These are phyloP conservation scores for Malurus alboscapulatus DNA, from an alignment of 2,113 vertebrate species.

Conservation along the genomic window DNA sequence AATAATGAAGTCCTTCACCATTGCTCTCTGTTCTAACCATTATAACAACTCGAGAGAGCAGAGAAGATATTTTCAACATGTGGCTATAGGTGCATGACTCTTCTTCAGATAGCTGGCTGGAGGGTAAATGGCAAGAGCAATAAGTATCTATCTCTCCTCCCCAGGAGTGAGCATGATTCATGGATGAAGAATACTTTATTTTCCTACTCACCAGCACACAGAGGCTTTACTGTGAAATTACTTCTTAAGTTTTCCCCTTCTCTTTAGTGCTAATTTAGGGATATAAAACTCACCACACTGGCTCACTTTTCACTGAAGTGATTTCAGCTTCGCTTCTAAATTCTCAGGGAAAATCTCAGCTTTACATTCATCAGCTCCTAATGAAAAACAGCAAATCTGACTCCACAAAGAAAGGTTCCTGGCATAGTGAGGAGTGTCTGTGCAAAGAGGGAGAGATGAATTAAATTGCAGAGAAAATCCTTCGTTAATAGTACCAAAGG, in stretches of 20 bases:
- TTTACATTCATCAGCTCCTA: slow-evolving; percentile 62
- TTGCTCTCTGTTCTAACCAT: slow-evolving; percentile 20
- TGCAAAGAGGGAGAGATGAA: not conserved
- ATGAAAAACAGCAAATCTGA: slow-evolving; percentile 58
- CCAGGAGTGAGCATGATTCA: not conserved
- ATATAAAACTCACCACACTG: slow-evolving; percentile 45
- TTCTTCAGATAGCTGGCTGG: slow-evolving; percentile 47
- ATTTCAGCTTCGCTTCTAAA: slow-evolving; percentile 65
- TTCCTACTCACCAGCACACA: slow-evolving; percentile 28
- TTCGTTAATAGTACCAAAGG: slow-evolving; percentile 19
- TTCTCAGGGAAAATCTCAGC: slow-evolving; percentile 49
- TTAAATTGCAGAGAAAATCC: slow-evolving; percentile 40
- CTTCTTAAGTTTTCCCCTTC: not conserved
- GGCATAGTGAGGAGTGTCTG: not conserved
- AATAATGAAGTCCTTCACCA: slow-evolving; percentile 40
- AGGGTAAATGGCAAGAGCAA: slow-evolving; percentile 48
- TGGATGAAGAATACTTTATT: slow-evolving; percentile 43
- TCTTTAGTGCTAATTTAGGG: not conserved
- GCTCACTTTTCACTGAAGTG: slow-evolving; percentile 66
- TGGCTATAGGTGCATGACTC: slow-evolving; percentile 48
- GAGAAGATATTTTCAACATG: slow-evolving; percentile 33
- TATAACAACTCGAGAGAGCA: slow-evolving; percentile 13
- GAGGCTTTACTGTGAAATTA: slow-evolving; percentile 34
- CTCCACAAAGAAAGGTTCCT: slow-evolving; percentile 1
- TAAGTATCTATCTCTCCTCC: slow-evolving; percentile 20